Base-by-base conservation (phyloP, 1,140 invertebrate species). In the Drosophila varians region DNA sequence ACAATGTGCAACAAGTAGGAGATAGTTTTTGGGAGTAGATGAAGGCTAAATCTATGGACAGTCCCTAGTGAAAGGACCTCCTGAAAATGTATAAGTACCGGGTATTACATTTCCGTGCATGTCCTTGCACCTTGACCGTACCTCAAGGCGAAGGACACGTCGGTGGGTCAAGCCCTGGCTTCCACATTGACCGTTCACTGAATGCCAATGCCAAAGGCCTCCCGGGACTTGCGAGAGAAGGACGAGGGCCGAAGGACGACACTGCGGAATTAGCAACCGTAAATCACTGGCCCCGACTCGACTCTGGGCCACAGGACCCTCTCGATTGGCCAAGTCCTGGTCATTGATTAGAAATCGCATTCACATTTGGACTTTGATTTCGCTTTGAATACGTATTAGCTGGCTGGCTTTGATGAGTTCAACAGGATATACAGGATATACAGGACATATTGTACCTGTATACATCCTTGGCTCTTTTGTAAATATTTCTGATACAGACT, bases 301-400 rank as follows among this genome's bases (percentile, higher is more conserved):
- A 11, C 14, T 3, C 4, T 3, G n/a, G 1, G 3, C 7, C 23
- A 3, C 12, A 38, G 36, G 36, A 7, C 36, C 8, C 36, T n/a
- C n/a, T 31, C 11, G n/a, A 31, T 31, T 16, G 36, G 36, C 12
- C 12, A 12, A 12, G 36, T 36, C 16, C 21, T 6, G 23, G 23
- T 47, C 12, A 38, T 65, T 66, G 60, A 66, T 66, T 53, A 66
- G 60, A 43, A 52, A 66, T 66, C 43, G 23, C 49, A 55, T 12
- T 42, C 12, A 31, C 28, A 19, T 26, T 34, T 14, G 34, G 25
- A 25, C 9, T n/a, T 45, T 45, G 66, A 60, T 45, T 71, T n/a
- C 46, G 47, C 66, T 53, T 71, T 48, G 46, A 60, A 45, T 71
- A 38, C 49, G 53, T 58, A 38, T 31, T 31, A 11, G 28, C 3